Base-by-base conservation (phyloP, 1,140 invertebrate species). In the Brachionus manjavacas region DNA sequence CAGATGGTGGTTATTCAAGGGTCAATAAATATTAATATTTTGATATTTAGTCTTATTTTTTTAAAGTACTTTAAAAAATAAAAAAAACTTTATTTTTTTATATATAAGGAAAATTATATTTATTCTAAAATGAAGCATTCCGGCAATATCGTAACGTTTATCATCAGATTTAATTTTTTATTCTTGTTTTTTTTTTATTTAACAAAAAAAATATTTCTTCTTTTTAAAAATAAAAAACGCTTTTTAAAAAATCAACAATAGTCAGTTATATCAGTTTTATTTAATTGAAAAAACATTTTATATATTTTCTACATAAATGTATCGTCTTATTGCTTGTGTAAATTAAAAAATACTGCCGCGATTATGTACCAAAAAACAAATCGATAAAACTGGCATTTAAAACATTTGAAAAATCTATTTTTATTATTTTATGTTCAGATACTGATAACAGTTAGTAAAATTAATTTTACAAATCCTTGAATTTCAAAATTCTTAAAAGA, bases 1-100 rank as follows among this genome's bases (percentile, higher is more conserved):
- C 68, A 72, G 68, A 72, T 72, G 68, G 68, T 72, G 68, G 68
- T 72, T 72, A 72, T 72, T 72, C 31, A 72, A 72, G 68, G 68
- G 68, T 72, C 68, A 39, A 39, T 72, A 41, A 72, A 39, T 72
- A 4, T 41, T 72, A 11, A 39, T 31, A 41, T 72, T n/a, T 68
- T 35, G 16, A 28, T 68, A 41, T 72, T 72, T 72, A 41, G 39
- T 72, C 39, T 72, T 39, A 16, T 23, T 72, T 72, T 72, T 72
- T 72, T 43, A 35, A 35, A 35, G 0, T 35, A 6, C 4, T 7
- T 35, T 35, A 7, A 35, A 35, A 35, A 35, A 35, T 0, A 3
- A 31, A 41, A 4, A 39, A 39, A 72, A 16, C 14, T 31, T 68
- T 35, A n/a, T 68, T 68, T 68, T 35, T 68, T n/a, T 68, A 68